Evolutionary conservation across 2,888 invertebrate genomes (phyloP), one percentile per base, ranked within the genome.

Genomic region (Meganola albula): DNA sequence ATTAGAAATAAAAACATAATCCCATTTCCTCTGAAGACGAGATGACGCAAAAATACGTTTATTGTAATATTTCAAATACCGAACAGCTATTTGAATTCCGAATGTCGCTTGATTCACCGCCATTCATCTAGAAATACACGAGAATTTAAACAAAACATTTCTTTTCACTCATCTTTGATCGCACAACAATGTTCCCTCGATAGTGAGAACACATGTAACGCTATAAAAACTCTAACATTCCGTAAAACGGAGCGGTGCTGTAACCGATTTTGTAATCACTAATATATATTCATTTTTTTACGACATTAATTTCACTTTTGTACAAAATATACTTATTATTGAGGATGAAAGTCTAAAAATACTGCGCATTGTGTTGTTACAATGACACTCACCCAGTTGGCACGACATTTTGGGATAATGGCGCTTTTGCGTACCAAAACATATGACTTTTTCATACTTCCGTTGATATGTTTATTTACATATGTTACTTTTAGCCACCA

Each of bases 371-470:
- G 48, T 60, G 56, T 63, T 57, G 53, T 62, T 51, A 49, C 61
- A 54, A 74, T 77, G 76, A 80, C 75, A 76, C 71, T 83, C 80
- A 78, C 83, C 78, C 60, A 83, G 70, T 84, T 83, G 84, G 83
- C 83, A 80, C 62, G 27, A 48, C 40, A 44, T 37, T 53, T 53
- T 34, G 36, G 44, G 31, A 50, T 44, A 49, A 47, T 50, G 45
- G 50, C 48, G 53, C 53, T 62, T 55, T 63, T 55, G 54, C 62
- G 52, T 51, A 55, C 52, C 36, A 63, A 58, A 63, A 64, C 52
- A 61, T 53, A 55, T 41, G 38, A 48, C 33, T 35, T 48, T 44
- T 47, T 58, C 44, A 50, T 50, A 47, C 48, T 51, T 57, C 42
- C 41, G 38, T 40, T 48, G 36, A 58, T 44, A 37, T 43, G 37